Conservation (phyloP, 2,888 invertebrate genomes). For the Thereva unica region DNA sequence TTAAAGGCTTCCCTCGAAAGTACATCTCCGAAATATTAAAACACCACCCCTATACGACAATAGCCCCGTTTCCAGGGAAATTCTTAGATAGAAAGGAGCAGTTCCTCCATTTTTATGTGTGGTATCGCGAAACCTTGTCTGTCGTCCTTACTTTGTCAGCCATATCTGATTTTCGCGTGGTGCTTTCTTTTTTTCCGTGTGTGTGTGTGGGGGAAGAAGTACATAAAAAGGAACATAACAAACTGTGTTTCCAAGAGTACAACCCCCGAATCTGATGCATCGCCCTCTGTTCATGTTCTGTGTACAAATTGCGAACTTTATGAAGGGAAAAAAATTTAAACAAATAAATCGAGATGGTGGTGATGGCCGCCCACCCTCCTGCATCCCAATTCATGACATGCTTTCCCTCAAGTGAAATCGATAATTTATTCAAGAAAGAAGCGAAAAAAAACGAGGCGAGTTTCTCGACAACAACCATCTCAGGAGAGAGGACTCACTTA, state of each 20-base stretch:
- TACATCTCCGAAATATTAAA: background rate
- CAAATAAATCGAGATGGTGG: conserved; percentile 19
- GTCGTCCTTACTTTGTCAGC: conserved; percentile 19
- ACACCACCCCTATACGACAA: conserved; percentile 5
- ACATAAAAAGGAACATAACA: conserved; percentile 16
- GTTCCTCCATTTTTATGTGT: conserved; percentile 25
- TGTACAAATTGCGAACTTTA: conserved; percentile 31
- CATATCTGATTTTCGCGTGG: conserved; percentile 27
- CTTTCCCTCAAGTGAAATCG: conserved; percentile 37
- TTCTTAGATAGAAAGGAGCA: conserved; percentile 14
- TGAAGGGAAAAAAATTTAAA: conserved; percentile 24
- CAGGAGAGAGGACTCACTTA: conserved; percentile 31
- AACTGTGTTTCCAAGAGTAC: conserved; percentile 17
- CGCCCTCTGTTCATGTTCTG: conserved; percentile 14
- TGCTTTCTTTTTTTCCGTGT: conserved; percentile 14
- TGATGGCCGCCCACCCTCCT: conserved; percentile 32
- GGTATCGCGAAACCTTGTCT: background rate
- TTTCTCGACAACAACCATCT: conserved; percentile 22
- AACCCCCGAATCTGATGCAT: conserved; percentile 18
- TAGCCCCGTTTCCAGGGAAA: conserved; percentile 1
- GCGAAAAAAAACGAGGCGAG: conserved; percentile 31
- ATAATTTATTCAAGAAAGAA: conserved; percentile 38
- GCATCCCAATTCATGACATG: conserved; percentile 11
- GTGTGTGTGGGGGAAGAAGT: background rate
- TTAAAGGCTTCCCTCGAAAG: conserved; percentile 1